Base-by-base conservation (phyloP, 2,797 vertebrate genomes). In the Pipistrellus pygmaeus region DNA sequence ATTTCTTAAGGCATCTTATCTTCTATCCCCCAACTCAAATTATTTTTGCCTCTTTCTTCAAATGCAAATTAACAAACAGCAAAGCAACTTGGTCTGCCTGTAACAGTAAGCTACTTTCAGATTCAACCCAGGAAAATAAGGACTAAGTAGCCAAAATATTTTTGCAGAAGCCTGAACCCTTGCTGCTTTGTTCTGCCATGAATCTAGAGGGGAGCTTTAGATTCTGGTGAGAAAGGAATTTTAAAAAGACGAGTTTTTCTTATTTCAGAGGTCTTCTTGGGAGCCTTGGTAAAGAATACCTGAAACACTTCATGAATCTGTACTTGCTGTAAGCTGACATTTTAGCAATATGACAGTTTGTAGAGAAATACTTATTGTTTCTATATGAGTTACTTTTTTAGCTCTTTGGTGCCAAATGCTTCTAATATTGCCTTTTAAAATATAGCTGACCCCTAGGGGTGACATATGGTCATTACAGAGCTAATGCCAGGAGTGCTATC, bases 401-500 rank as follows among this genome's bases (percentile, higher is more conserved):
- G 27, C 41, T 84, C 71, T 86, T 86, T n/a, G 62, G 68, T 77
- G 62, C 64, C 57, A 75, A 57, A 53, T 87, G 81, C 85, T 96
- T 96, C 80, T 92, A 48, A 94, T 93, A 95, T 92, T 30, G 76
- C 46, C 64, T 84, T 85, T 94, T 82, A 95, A 89, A 84, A 91
- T 95, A 60, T 93, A 94, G 93, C 48, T 86, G 78, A 91, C 88
- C 90, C 55, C 80, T 95, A 88, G 30, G 38, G 82, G 88, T 95
- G 71, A 92, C 71, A 80, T 83, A 35, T 81, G 51, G 55, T 86
- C 82, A 96, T 96, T 95, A 86, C 76, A 93, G 32, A 95, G 10
- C 80, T 72, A 55, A 57, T 80, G 41, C 68, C 55, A n/a, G 15
- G 93, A 75, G 48, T 44, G 27, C 77, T 13, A 18, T 83, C 57